These are phyloP conservation scores for Halcyon smyrnensis DNA, from an alignment of 2,797 vertebrate genomes.

Conservation along the genomic window DNA sequence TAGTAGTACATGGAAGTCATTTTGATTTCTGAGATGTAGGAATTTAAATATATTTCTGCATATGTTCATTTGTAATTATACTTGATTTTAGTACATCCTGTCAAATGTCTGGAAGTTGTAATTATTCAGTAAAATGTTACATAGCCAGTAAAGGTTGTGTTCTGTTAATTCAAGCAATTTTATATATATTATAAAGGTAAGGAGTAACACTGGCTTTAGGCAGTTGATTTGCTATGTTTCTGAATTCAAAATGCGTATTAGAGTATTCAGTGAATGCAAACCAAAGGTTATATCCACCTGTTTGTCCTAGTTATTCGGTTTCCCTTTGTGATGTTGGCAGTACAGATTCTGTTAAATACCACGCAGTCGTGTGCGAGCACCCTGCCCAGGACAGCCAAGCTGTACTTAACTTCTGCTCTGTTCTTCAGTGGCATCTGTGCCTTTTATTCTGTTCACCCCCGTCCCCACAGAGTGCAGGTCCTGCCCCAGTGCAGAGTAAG, in stretches of 20 bases:
- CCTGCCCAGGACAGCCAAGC: background rate
- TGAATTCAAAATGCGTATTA: background rate
- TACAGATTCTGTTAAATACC: background rate
- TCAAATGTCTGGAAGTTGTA: constrained; percentile 45
- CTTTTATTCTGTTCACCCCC: background rate
- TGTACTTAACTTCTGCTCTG: accelerated
- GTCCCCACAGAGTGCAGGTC: accelerated
- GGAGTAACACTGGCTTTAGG: background rate
- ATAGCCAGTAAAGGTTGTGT: background rate
- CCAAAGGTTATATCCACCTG: background rate
- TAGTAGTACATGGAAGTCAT: background rate
- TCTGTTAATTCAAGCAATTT: constrained; percentile 21
- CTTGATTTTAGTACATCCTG: background rate
- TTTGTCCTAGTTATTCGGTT: background rate
- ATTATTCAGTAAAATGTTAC: constrained; percentile 60
- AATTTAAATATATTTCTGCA: background rate
- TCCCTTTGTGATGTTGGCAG: background rate
- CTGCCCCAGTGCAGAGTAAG: background rate
- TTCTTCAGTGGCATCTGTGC: background rate
- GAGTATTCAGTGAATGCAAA: background rate
- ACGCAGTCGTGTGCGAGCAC: accelerated
- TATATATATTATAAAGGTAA: background rate
- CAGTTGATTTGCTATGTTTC: background rate
- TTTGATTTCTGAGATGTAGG: background rate
- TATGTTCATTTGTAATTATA: constrained; percentile 13